Conservation (phyloP, 2,797 vertebrate genomes). For the Leuciscus waleckii region DNA sequence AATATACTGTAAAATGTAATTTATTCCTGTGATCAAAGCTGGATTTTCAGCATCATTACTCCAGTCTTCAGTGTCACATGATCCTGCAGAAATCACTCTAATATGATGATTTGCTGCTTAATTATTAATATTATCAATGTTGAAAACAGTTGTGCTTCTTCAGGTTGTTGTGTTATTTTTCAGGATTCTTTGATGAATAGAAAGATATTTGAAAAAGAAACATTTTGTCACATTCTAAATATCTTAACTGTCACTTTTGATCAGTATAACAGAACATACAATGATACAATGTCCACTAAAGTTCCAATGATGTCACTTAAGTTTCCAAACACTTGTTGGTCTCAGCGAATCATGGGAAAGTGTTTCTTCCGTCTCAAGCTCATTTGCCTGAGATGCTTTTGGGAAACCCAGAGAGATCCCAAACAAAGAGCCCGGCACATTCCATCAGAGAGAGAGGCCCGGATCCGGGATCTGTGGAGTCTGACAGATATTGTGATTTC, state of each 20-base stretch:
- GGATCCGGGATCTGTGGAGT: not conserved
- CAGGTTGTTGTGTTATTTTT: not conserved
- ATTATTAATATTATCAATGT: no score
- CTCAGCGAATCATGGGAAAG: not conserved
- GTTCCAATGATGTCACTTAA: not conserved
- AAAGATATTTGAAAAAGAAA: not conserved
- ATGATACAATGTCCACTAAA: not conserved
- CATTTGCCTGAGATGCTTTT: not conserved
- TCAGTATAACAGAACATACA: not conserved
- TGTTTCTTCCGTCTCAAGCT: not conserved
- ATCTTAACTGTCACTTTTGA: not conserved
- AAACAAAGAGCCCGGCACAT: constrained; percentile 42
- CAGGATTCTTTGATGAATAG: not conserved
- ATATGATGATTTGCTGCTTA: no score
- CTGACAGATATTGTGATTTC: not conserved
- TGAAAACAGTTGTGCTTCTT: no score
- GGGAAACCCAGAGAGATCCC: constrained; percentile 32
- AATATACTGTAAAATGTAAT: not conserved
- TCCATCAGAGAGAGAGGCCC: constrained; percentile 15
- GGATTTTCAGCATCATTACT: no score
- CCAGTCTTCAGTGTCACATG: no score
- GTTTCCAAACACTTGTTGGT: not conserved
- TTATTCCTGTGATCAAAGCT: not conserved
- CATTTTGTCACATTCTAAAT: not conserved
- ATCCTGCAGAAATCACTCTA: no score